Evolutionary conservation across 2,797 vertebrate species (phyloP).

Genomic region (Pangasius djambal): DNA sequence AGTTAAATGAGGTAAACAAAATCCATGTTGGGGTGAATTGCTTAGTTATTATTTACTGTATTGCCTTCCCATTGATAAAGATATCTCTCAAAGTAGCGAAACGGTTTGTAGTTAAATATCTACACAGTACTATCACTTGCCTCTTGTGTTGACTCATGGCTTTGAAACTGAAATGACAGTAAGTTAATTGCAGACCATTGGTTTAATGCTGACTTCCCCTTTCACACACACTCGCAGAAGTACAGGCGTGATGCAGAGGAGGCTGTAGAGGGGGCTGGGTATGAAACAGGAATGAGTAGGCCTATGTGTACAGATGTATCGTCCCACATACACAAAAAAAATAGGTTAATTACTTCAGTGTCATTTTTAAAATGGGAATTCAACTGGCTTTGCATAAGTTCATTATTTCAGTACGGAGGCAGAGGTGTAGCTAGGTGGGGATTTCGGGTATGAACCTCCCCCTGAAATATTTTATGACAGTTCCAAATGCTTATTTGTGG

Average conservation of each 20-base stretch:
- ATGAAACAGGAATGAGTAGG: constrained; percentile 22
- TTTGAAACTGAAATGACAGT: neutral
- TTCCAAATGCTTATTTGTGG: neutral
- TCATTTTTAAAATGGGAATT: constrained; percentile 11
- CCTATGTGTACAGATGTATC: neutral
- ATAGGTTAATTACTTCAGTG: constrained; percentile 21
- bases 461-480: neutral
- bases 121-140: neutral
- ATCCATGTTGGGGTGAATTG: neutral
- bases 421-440: neutral
- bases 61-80: neutral
- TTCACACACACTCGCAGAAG: neutral
- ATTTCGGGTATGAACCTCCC: neutral
- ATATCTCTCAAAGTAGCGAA: neutral
- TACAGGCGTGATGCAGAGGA: constrained; percentile 2
- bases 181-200: neutral
- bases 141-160: neutral
- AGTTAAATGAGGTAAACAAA: neutral
- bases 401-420: neutral
- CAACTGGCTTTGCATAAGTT: neutral
- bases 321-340: neutral
- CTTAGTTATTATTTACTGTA: neutral
- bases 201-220: neutral
- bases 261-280: neutral
- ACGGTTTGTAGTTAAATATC: neutral